These are phyloP conservation scores for Lamellibrachia columna DNA, from an alignment of 2,888 invertebrate genomes.

Conservation along the genomic window DNA sequence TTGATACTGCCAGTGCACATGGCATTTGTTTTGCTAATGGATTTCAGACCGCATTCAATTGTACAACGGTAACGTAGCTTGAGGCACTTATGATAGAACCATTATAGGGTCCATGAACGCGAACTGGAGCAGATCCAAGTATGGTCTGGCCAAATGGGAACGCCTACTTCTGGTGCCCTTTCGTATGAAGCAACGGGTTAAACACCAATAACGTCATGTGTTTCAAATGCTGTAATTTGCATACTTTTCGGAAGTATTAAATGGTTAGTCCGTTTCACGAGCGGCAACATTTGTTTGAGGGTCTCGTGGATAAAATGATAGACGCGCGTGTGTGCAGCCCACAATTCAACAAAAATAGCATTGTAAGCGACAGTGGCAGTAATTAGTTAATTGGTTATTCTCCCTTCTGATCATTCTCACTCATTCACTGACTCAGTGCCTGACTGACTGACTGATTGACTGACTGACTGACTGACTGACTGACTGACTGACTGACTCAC, in stretches of 20 bases:
- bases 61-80: neutral
- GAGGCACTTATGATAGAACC: neutral
- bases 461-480: too few relatives aligned
- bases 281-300: too few relatives aligned
- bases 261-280: too few relatives aligned
- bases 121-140: neutral
- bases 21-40: slow-evolving; percentile 12
- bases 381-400: too few relatives aligned
- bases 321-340: too few relatives aligned
- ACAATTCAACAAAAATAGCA: too few relatives aligned
- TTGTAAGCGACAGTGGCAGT: too few relatives aligned
- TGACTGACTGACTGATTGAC: too few relatives aligned
- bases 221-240: neutral
- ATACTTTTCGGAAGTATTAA: neutral
- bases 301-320: too few relatives aligned
- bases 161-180: neutral
- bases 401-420: too few relatives aligned
- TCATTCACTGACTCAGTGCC: too few relatives aligned
- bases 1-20: neutral
- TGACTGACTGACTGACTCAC: too few relatives aligned
- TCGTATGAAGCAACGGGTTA: neutral
- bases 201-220: neutral
- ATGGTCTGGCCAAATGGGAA: neutral
- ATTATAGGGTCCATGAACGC: neutral
- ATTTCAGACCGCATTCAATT: neutral